Percentiles rank a stretch among this genome's conserved stretches.
These are phyloP conservation scores for Drosophila setifemur DNA, from an alignment of 1,140 invertebrate species.

Conservation along the genomic window DNA sequence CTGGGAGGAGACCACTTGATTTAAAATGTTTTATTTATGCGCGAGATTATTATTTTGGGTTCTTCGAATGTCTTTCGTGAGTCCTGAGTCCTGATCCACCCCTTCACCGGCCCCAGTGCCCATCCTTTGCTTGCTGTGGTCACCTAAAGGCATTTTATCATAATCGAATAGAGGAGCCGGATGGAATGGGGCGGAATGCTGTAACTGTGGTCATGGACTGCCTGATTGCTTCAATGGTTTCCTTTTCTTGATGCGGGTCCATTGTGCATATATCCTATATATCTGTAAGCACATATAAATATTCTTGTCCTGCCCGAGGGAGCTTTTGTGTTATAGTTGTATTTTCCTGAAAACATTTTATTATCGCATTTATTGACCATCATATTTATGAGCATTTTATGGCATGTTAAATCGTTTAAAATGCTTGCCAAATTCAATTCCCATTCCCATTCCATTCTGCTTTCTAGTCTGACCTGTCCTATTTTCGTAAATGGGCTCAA, in stretches of 20 bases:
- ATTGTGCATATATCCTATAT: slow-evolving; percentile 43
- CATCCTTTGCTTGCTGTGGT: slow-evolving; percentile 53
- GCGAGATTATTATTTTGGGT: slow-evolving; percentile 75
- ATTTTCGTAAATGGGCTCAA: not conserved
- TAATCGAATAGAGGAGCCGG: slow-evolving; percentile 55
- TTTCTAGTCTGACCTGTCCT: slow-evolving; percentile 43
- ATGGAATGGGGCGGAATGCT: slow-evolving; percentile 14
- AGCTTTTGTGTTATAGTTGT: slow-evolving; percentile 56
- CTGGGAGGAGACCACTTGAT: slow-evolving; percentile 61
- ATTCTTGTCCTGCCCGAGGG: slow-evolving; percentile 28
- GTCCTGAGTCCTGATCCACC: not conserved
- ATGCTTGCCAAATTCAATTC: slow-evolving; percentile 44
- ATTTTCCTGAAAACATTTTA: slow-evolving; percentile 59
- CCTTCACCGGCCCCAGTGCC: not conserved
- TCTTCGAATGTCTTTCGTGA: slow-evolving; percentile 27
- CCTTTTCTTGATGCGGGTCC: slow-evolving; percentile 63
- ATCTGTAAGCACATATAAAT: slow-evolving; percentile 20
- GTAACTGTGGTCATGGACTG: slow-evolving; percentile 50
- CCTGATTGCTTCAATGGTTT: slow-evolving; percentile 63
- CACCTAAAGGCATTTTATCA: slow-evolving; percentile 74
- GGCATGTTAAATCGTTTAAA: slow-evolving; percentile 61
- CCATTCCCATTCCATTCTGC: slow-evolving; percentile 26
- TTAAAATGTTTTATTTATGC: slow-evolving; percentile 79
- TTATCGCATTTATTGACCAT: slow-evolving; percentile 74
- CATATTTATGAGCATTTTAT: slow-evolving; percentile 67